Base-by-base conservation (phyloP, 1,140 invertebrate genomes). In the Physella acuta region DNA sequence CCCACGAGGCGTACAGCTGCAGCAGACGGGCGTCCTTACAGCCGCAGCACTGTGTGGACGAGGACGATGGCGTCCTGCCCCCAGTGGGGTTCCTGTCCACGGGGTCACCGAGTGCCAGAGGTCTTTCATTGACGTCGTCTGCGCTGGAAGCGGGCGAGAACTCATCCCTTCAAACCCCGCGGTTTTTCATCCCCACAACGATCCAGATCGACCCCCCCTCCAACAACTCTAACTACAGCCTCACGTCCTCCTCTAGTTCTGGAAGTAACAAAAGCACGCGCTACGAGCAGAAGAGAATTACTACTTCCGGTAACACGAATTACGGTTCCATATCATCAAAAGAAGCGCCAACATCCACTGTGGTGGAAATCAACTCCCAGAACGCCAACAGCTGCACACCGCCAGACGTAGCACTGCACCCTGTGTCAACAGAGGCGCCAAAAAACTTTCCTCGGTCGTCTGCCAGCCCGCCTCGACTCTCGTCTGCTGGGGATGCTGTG, bases 141-240 rank as follows among this genome's bases (percentile, higher is more conserved):
- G 59, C 39, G 33, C 36, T 61, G 39, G 36, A 36, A 36, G 36
- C 36, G 0, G 2, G 3, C 3, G 34, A 24, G 2, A 1, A 1
- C 8, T n/a, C 3, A 8, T 0, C 59, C 1, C 5, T 2, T 1
- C 44, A 49, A 28, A 26, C 28, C 36, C 44, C 39, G 26, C 39
- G 16, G 20, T 30, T 24, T 20, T 4, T 52, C 20, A 64, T 31
- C 16, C 62, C 62, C 30, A 64, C 62, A 51, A 64, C 51, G 49
- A 64, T 64, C 33, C 62, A 64, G 49, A 53, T 64, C 28, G 44
- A 64, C 8, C 62, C 62, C 8, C 62, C 62, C 1, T 64, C 62
- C 11, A 52, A 30, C 33, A 11, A 51, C 28, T 51, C 51, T 11
- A 52, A 17, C 16, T 53, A 51, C 28, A 52, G 44, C 28, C 16